These are phyloP conservation scores for Bostrychus sinensis DNA, from an alignment of 2,113 vertebrate species.

Conservation along the genomic window DNA sequence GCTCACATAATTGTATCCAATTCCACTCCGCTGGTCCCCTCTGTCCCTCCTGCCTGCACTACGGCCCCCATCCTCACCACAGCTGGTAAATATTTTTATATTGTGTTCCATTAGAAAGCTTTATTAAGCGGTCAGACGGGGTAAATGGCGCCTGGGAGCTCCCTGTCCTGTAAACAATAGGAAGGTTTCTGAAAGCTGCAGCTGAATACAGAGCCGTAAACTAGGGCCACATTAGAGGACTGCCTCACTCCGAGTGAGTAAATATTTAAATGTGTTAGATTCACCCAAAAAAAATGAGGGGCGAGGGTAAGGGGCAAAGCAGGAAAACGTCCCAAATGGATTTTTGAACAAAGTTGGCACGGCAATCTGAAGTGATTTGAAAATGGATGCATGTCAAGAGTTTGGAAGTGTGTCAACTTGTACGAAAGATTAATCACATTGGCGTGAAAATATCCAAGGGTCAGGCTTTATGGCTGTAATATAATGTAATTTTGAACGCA, in stretches of 20 bases:
- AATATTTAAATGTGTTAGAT: constrained; percentile 77
- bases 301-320: constrained; percentile 23
- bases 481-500: constrained; percentile 13
- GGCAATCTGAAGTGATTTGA: background rate
- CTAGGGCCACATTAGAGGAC: constrained; percentile 68
- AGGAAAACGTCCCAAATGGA: constrained; percentile 11
- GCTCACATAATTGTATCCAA: constrained; percentile 39
- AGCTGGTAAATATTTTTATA: constrained; percentile 81
- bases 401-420: background rate
- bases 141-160: constrained; percentile 75
- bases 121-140: constrained; percentile 74
- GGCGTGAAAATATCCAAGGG: constrained; percentile 3
- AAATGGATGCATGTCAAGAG: constrained; percentile 9
- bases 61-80: constrained; percentile 54
- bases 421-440: constrained; percentile 22
- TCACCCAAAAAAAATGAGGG: constrained; percentile 37
- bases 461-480: constrained; percentile 14
- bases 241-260: constrained; percentile 59
- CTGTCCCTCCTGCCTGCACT: constrained; percentile 34
- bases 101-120: constrained; percentile 80
- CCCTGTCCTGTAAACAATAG: constrained; percentile 78
- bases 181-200: constrained; percentile 68
- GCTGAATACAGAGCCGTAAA: constrained; percentile 66
- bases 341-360: constrained; percentile 8
- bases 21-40: constrained; percentile 5